A percentile compares a stretch with the other conserved stretches of the same genome.
Conservation (phyloP, 1,140 invertebrate genomes). For the silkworm (Bombyx mori) region DNA sequence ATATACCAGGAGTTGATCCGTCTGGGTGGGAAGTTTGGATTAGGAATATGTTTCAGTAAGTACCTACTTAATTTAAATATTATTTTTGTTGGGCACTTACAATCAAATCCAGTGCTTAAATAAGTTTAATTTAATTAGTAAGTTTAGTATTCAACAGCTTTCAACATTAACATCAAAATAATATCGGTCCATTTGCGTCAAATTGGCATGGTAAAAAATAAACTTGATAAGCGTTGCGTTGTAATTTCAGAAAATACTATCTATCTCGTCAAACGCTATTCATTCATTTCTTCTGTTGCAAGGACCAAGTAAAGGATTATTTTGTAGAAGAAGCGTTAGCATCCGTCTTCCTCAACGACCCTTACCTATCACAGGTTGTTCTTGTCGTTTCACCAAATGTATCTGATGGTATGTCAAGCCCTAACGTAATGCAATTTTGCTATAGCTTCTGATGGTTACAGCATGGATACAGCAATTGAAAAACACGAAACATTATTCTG, state of each 20-base stretch:
- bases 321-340: slow-evolving; percentile 69
- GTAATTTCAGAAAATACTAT: slow-evolving; percentile 39
- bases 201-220: no score
- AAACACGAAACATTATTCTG: no score
- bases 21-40: slow-evolving; percentile 71
- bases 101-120: no score
- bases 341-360: slow-evolving; percentile 62
- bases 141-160: no score
- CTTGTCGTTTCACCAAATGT: slow-evolving; percentile 63
- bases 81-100: no score
- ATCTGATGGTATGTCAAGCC: slow-evolving; percentile 28
- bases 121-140: no score
- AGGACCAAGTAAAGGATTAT: slow-evolving; percentile 37
- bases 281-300: slow-evolving; percentile 71
- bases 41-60: slow-evolving; percentile 64
- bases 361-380: slow-evolving; percentile 60
- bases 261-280: slow-evolving; percentile 69
- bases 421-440: no score
- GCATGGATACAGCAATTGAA: no score
- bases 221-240: not conserved
- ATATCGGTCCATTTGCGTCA: no score
- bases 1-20: slow-evolving; percentile 59
- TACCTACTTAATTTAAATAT: not conserved
- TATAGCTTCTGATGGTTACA: no score
- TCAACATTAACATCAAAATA: no score